A percentile compares a stretch with the other conserved stretches of the same genome.
These are phyloP conservation scores for Coelopa pilipes DNA, from an alignment of 2,888 invertebrate species.

Conservation along the genomic window DNA sequence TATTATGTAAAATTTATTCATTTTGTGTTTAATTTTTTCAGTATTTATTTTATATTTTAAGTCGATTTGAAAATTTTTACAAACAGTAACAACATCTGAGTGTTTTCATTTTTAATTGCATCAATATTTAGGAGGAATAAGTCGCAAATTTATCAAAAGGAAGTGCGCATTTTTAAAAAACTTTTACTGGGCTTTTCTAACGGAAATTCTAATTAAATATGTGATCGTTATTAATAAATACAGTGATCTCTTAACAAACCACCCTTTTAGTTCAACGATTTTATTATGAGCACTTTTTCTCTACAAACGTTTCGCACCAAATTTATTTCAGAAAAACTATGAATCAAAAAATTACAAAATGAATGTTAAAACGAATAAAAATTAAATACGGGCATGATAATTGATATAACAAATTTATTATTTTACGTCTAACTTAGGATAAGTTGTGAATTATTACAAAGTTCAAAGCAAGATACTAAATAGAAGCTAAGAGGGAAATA, in stretches of 20 bases:
- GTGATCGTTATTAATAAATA: too few relatives aligned
- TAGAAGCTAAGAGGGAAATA: not conserved
- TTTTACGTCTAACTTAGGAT: slow-evolving; percentile 17
- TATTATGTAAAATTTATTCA: slow-evolving; percentile 34
- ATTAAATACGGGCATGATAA: not conserved
- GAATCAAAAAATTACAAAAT: not conserved
- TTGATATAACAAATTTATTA: not conserved
- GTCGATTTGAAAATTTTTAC: slow-evolving; percentile 31
- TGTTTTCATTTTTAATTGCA: not conserved
- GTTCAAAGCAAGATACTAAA: not conserved
- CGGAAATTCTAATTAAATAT: too few relatives aligned
- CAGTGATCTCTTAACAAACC: too few relatives aligned
- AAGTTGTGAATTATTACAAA: not conserved
- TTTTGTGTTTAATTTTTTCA: slow-evolving; percentile 16
- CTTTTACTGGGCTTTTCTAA: too few relatives aligned
- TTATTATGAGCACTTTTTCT: too few relatives aligned
- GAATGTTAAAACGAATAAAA: not conserved
- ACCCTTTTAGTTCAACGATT: too few relatives aligned
- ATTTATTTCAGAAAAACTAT: too few relatives aligned
- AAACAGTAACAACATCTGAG: slow-evolving; percentile 29
- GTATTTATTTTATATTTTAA: slow-evolving; percentile 15
- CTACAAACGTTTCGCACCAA: too few relatives aligned
- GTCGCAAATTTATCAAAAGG: slow-evolving; percentile 15
- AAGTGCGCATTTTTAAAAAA: too few relatives aligned
- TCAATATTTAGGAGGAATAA: slow-evolving; percentile 10